These are phyloP conservation scores for Triplophysa siluroides DNA, from an alignment of 2,113 vertebrate species.

Conservation along the genomic window DNA sequence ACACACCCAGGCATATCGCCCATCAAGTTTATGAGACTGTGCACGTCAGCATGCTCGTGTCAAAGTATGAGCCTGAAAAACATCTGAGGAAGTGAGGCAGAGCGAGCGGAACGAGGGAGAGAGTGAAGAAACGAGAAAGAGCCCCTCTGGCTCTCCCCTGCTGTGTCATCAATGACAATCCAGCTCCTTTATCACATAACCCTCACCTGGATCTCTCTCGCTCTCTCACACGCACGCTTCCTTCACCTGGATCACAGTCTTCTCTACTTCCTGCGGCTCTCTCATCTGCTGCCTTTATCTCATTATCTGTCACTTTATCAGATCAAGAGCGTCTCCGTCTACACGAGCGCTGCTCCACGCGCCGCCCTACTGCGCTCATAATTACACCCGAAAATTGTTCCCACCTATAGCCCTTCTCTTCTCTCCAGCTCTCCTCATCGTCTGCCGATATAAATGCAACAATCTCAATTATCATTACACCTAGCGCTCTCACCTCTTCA, in stretches of 20 bases:
- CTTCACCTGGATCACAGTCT: constrained; percentile 53
- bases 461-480: constrained; percentile 41
- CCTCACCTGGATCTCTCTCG: constrained; percentile 32
- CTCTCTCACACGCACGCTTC: constrained; percentile 16
- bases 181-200: constrained; percentile 44
- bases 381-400: constrained; percentile 64
- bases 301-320: constrained; percentile 67
- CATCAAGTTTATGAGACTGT: too few relatives aligned
- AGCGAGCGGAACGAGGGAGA: not conserved
- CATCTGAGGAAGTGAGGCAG: not conserved
- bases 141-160: constrained; percentile 22
- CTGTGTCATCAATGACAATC: constrained; percentile 46
- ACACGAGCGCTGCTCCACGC: constrained; percentile 42
- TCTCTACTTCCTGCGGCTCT: constrained; percentile 30
- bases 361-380: constrained; percentile 64
- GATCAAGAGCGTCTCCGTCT: constrained; percentile 62
- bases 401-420: constrained; percentile 50
- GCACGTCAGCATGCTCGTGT: not conserved
- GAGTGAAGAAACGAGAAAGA: not conserved
- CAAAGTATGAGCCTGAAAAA: not conserved
- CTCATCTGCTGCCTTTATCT: constrained; percentile 58
- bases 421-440: constrained; percentile 16
- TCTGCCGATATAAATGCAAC: constrained; percentile 12
- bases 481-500: constrained; percentile 16
- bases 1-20: too few relatives aligned